Conservation (phyloP, 2,888 invertebrate species). For the Ichneumon xanthorius region DNA sequence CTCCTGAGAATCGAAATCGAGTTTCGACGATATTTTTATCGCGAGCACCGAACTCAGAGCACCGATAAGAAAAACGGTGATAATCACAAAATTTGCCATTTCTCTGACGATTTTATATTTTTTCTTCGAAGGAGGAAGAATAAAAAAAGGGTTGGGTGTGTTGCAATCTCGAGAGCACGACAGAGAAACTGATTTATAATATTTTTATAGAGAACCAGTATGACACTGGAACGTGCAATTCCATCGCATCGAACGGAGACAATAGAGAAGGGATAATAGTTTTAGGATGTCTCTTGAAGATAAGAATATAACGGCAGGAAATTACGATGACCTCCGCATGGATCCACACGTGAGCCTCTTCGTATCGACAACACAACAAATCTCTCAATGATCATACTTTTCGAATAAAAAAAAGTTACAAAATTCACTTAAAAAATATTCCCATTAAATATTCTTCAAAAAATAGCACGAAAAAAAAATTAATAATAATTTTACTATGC, state of each 20-base stretch:
- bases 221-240: conserved; percentile 38
- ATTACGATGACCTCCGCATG: conserved; percentile 73
- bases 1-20: conserved; percentile 71
- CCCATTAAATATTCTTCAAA: conserved; percentile 27
- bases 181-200: conserved; percentile 61
- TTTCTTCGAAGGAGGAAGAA: neutral
- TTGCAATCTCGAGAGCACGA: conserved; percentile 43
- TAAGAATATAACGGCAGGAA: conserved; percentile 70
- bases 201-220: conserved; percentile 43
- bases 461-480: neutral
- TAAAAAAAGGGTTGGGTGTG: conserved; percentile 27
- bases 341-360: conserved; percentile 27
- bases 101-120: neutral
- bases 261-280: conserved; percentile 70
- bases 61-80: conserved; percentile 45
- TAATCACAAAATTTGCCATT: conserved; percentile 39
- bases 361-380: conserved; percentile 8
- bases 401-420: neutral
- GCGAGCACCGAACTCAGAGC: conserved; percentile 15
- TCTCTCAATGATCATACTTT: neutral
- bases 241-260: neutral
- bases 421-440: neutral
- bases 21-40: conserved; percentile 72
- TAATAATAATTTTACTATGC: neutral
- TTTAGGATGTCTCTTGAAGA: conserved; percentile 70